Conservation (phyloP, 2,888 invertebrate genomes). For the Lasioglossum marginatum region DNA sequence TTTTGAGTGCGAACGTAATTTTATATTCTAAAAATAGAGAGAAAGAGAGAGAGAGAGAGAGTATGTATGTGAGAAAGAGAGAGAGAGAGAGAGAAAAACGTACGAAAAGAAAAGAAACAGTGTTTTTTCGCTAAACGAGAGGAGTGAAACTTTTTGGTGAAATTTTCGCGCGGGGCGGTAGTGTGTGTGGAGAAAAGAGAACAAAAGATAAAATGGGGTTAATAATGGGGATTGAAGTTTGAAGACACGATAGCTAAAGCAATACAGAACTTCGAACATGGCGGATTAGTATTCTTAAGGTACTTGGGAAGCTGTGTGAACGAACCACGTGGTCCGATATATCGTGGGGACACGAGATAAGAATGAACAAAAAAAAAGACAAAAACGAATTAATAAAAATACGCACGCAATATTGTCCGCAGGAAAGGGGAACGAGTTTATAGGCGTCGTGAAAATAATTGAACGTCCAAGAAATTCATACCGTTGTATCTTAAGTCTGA, state of each 20-base stretch:
- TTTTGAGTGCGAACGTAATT: constrained; percentile 55
- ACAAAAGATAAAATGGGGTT: neutral
- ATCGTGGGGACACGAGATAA: constrained; percentile 50
- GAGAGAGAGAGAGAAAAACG: constrained; percentile 6
- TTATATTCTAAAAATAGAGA: constrained; percentile 57
- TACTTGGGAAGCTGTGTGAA: constrained; percentile 44
- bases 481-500: constrained; percentile 55
- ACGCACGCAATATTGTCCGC: constrained; percentile 19
- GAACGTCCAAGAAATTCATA: constrained; percentile 60
- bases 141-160: neutral
- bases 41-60: neutral
- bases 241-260: constrained; percentile 39
- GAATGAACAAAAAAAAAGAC: neutral
- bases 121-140: constrained; percentile 42
- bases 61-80: neutral
- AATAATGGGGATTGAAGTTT: constrained; percentile 38
- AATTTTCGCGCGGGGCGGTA: constrained; percentile 47
- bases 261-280: constrained; percentile 43
- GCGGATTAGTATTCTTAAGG: constrained; percentile 53
- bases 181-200: constrained; percentile 37
- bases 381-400: neutral
- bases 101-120: constrained; percentile 19
- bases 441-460: constrained; percentile 43
- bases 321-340: constrained; percentile 16
- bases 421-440: constrained; percentile 3